Evolutionary conservation across 2,797 vertebrate genomes (phyloP).

Genomic region (Apogon hyalosoma): DNA sequence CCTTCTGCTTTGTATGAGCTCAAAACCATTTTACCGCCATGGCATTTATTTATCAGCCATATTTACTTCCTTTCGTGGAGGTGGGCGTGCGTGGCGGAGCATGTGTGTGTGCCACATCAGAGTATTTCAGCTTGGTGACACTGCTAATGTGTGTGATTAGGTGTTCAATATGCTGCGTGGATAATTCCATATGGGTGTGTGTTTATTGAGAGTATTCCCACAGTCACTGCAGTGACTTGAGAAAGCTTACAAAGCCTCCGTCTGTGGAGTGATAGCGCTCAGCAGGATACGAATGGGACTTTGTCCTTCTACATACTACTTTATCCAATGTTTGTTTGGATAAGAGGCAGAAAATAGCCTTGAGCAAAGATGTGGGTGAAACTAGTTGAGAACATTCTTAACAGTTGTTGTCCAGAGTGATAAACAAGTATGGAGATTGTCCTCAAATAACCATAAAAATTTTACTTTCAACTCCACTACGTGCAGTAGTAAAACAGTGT

Average conservation of each 20-base stretch:
- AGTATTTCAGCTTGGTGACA: conserved; percentile 32
- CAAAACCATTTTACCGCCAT: conserved; percentile 62
- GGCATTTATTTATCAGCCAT: conserved; percentile 68
- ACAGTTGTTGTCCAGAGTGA: conserved; percentile 1
- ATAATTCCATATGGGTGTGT: conserved; percentile 15
- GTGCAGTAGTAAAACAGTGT: not conserved
- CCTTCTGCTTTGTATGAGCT: conserved; percentile 70
- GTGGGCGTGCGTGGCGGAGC: conserved; percentile 16
- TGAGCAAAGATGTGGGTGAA: not conserved
- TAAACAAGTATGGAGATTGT: conserved; percentile 21
- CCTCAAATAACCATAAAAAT: conserved; percentile 3
- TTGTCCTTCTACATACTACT: conserved; percentile 38
- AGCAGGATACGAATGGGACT: conserved; percentile 23
- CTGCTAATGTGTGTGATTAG: conserved; percentile 22
- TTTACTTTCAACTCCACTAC: not conserved
- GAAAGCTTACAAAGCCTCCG: conserved; percentile 20
- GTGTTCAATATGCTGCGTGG: conserved; percentile 8
- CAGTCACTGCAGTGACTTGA: conserved; percentile 20
- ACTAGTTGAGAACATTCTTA: conserved; percentile 22
- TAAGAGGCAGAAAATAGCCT: conserved; percentile 5
- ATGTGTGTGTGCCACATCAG: conserved; percentile 21
- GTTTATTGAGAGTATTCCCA: not conserved
- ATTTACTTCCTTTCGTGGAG: conserved; percentile 57
- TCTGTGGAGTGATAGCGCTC: conserved; percentile 32
- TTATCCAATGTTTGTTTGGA: conserved; percentile 17